phyloP scores from a whole-genome alignment of 2,888 invertebrate species.

The Micoletzkya japonica region DNA sequence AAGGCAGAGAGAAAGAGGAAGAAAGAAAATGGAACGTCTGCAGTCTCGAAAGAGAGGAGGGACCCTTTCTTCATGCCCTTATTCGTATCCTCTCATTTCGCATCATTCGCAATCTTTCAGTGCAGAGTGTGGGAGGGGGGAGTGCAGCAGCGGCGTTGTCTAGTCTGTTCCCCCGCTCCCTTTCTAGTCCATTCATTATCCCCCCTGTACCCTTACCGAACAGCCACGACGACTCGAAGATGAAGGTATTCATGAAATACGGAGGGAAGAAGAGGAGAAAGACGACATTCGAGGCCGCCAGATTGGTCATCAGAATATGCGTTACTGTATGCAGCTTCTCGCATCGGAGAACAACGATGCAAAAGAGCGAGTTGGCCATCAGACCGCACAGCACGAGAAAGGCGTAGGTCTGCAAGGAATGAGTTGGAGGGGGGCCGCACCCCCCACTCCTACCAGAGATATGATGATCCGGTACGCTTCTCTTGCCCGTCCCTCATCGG shows the following conservation, averaged over 20 bases:
- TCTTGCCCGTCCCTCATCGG: background rate
- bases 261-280: slow-evolving; percentile 43
- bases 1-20: no score
- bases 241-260: slow-evolving; percentile 42
- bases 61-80: no score
- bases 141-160: no score
- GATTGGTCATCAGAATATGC: slow-evolving; percentile 46
- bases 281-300: slow-evolving; percentile 41
- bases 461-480: no score
- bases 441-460: background rate
- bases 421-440: background rate
- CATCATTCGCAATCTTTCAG: no score
- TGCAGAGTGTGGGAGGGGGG: no score
- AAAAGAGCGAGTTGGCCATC: slow-evolving; percentile 40
- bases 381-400: slow-evolving; percentile 30
- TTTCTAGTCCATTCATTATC: no score
- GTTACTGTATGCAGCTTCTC: slow-evolving; percentile 43
- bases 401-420: background rate
- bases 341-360: slow-evolving; percentile 39
- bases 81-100: no score
- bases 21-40: no score
- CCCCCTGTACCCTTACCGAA: slow-evolving; percentile 35
- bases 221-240: slow-evolving; percentile 36
- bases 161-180: no score
- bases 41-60: no score